These are phyloP conservation scores for Maconellicoccus hirsutus DNA, from an alignment of 1,140 invertebrate genomes.

Conservation along the genomic window DNA sequence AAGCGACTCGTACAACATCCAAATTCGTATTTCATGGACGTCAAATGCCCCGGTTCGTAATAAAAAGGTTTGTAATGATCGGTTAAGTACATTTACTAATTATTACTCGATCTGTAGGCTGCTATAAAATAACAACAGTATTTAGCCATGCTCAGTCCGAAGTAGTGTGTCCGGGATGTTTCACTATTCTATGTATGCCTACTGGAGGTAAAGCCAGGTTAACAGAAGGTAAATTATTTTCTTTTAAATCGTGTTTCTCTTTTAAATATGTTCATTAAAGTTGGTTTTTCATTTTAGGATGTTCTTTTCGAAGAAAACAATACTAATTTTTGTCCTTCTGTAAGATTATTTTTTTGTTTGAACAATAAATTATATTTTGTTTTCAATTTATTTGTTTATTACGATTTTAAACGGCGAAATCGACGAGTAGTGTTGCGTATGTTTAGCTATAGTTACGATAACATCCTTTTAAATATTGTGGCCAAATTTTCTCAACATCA, in stretches of 20 bases:
- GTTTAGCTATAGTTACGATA: too few species aligned
- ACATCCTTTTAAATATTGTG: too few species aligned
- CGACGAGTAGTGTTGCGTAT: too few species aligned
- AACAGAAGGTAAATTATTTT: slow-evolving; percentile 81
- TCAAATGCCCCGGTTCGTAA: slow-evolving; percentile 92
- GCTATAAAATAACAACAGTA: slow-evolving; percentile 97
- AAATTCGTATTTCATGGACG: slow-evolving; percentile 99
- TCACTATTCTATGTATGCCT: slow-evolving; percentile 94
- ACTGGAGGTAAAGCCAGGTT: slow-evolving; percentile 96
- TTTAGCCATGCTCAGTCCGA: slow-evolving; percentile 98
- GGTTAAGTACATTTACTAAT: too few species aligned
- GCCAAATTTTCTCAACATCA: too few species aligned
- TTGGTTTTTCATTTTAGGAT: slow-evolving; percentile 14
- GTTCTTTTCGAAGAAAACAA: slow-evolving; percentile 18
- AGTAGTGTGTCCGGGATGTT: slow-evolving; percentile 95
- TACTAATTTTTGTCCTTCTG: slow-evolving; percentile 4
- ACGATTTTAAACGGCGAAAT: too few species aligned
- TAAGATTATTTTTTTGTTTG: slow-evolving; percentile 4
- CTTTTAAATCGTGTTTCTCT: background rate
- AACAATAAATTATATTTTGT: slow-evolving; percentile 1
- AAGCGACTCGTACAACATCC: slow-evolving; percentile 97
- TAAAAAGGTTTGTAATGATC: too few species aligned
- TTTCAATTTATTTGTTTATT: background rate
- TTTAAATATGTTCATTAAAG: too few species aligned
- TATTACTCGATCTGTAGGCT: too few species aligned